Evolutionary conservation across 2,797 vertebrate genomes (phyloP).

Genomic region (Hydrophis major): DNA sequence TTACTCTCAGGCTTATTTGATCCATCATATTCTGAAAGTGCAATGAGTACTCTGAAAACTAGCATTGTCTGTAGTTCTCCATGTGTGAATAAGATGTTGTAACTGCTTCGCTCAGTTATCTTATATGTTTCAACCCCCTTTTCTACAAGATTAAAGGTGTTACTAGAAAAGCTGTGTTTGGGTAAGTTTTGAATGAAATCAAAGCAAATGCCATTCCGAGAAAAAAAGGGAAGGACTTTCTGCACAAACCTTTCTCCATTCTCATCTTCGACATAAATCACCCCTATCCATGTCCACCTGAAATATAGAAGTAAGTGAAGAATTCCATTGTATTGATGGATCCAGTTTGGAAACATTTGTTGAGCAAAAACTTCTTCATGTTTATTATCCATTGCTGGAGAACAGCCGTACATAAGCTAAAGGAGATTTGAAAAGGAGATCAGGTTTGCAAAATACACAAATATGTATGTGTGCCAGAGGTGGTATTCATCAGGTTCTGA

Average conservation of each 20-base stretch:
- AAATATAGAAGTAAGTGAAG: not conserved
- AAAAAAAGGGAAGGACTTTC: not conserved
- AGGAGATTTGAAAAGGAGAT: not conserved
- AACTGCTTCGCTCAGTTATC: not conserved
- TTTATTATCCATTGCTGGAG: not conserved
- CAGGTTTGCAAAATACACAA: not conserved
- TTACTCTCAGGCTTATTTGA: not conserved
- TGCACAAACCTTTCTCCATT: not conserved
- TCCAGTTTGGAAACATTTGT: not conserved
- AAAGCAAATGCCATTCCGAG: not conserved
- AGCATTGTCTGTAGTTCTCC: not conserved
- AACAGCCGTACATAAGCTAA: not conserved
- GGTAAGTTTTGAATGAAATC: not conserved
- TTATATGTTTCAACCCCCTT: not conserved
- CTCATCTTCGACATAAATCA: not conserved
- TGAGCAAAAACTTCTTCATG: not conserved
- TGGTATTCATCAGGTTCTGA: too few species aligned
- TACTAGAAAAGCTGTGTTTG: not conserved
- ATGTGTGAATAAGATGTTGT: not conserved
- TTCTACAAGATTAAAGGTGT: not conserved
- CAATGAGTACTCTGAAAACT: not conserved
- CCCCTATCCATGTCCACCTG: constrained; percentile 7
- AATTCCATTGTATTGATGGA: not conserved
- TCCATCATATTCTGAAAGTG: not conserved
- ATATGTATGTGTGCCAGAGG: not conserved